phyloP scores from a whole-genome alignment of 2,888 invertebrate species.

The Gibbula magus region DNA sequence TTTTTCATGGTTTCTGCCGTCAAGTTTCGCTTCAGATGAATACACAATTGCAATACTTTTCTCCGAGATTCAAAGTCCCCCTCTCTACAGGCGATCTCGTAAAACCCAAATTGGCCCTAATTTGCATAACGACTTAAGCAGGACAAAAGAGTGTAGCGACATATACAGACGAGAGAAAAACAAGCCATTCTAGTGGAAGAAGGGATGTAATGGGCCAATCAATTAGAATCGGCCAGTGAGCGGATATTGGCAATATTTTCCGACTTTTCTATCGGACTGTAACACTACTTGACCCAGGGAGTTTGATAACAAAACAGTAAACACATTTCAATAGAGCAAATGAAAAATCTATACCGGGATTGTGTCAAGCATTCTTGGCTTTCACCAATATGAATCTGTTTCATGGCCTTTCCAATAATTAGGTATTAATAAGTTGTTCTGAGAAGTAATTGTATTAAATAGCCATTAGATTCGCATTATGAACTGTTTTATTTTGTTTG shows the following conservation, averaged over 20 bases:
- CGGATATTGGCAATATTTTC: constrained; percentile 22
- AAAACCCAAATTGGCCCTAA: constrained; percentile 4
- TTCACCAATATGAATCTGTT: no score
- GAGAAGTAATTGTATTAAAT: no score
- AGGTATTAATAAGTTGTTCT: no score
- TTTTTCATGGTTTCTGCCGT: constrained; percentile 2
- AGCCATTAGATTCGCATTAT: no score
- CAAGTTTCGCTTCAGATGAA: constrained; percentile 1
- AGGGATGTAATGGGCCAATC: constrained; percentile 10
- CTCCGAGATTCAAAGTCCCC: neutral
- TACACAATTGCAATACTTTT: constrained; percentile 13
- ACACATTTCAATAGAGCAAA: neutral
- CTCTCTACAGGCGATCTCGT: neutral
- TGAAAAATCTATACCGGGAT: constrained; percentile 14
- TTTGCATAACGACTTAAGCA: constrained; percentile 2
- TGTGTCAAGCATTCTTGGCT: neutral
- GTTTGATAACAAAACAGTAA: constrained; percentile 12
- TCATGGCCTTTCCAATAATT: no score
- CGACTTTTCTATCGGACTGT: constrained; percentile 5
- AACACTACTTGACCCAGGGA: neutral
- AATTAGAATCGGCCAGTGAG: neutral
- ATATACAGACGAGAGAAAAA: neutral
- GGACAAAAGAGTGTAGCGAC: neutral
- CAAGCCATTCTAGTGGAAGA: neutral
- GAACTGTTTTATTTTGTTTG: no score